Percentiles rank a stretch among this genome's conserved stretches.
Conservation (phyloP, 2,888 invertebrate species). For the Volucella inflata region DNA sequence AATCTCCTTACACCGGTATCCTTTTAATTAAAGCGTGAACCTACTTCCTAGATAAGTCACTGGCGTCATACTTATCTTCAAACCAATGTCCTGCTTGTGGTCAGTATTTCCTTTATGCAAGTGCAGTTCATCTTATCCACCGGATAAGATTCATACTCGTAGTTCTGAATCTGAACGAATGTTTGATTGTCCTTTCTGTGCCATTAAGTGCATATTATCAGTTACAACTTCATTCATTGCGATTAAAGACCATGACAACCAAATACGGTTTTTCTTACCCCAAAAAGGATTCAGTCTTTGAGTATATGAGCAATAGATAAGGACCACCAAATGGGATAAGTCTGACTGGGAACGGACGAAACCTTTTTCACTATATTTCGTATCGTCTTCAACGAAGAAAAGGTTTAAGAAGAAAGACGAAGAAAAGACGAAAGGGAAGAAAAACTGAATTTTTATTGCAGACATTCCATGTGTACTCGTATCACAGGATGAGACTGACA, state of each 20-base stretch:
- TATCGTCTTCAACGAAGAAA: conserved; percentile 2
- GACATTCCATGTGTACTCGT: not conserved
- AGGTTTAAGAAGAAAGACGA: not conserved
- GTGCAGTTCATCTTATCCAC: conserved; percentile 48
- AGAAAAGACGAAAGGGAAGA: not conserved
- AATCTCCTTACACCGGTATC: conserved; percentile 61
- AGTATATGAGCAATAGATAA: conserved; percentile 52
- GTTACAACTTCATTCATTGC: conserved; percentile 69
- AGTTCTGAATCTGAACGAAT: conserved; percentile 28
- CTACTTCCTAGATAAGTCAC: conserved; percentile 68
- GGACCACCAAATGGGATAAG: conserved; percentile 59
- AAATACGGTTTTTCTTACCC: conserved; percentile 9
- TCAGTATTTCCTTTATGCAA: conserved; percentile 37
- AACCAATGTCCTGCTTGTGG: conserved; percentile 64
- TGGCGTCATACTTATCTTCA: conserved; percentile 65
- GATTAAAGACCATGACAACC: conserved; percentile 35
- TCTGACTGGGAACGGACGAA: not conserved
- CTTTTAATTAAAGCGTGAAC: conserved; percentile 74
- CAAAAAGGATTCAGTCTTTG: conserved; percentile 7
- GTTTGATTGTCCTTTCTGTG: conserved; percentile 7
- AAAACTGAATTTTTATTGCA: not conserved
- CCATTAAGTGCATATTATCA: conserved; percentile 64
- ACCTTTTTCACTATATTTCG: not conserved
- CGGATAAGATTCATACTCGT: conserved; percentile 60
- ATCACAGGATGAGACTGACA: conserved; percentile 14